A percentile compares a stretch with the other conserved stretches of the same genome.
These are phyloP conservation scores for Tiphia femorata DNA, from an alignment of 2,888 invertebrate species.

Conservation along the genomic window DNA sequence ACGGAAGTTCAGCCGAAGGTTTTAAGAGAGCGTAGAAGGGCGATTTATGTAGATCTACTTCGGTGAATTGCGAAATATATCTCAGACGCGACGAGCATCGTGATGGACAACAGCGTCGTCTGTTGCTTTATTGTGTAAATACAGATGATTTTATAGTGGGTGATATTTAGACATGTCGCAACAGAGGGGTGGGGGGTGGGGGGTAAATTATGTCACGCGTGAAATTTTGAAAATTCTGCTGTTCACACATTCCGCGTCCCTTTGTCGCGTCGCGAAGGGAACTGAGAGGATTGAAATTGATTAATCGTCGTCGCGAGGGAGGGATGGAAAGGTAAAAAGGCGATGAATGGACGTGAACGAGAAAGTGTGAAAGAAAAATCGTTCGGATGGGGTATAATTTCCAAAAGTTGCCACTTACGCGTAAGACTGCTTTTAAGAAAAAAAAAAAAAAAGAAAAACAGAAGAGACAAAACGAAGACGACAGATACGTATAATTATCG, in stretches of 20 bases:
- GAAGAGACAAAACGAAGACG: neutral
- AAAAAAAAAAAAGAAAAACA: slow-evolving; percentile 16
- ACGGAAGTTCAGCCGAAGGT: too few relatives aligned
- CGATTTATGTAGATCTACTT: too few relatives aligned
- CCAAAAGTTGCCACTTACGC: slow-evolving; percentile 51
- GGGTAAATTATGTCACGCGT: slow-evolving; percentile 26
- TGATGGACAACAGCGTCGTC: too few relatives aligned
- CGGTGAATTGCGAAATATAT: too few relatives aligned
- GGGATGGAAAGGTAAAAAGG: neutral
- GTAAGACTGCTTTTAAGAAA: slow-evolving; percentile 61
- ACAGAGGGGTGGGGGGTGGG: too few relatives aligned
- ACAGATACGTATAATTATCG: slow-evolving; percentile 29
- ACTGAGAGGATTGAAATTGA: neutral
- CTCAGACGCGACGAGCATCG: too few relatives aligned
- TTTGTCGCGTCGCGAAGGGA: slow-evolving; percentile 4
- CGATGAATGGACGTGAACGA: neutral
- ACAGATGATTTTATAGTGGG: too few relatives aligned
- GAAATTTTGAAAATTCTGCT: slow-evolving; percentile 38
- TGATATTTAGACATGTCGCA: too few relatives aligned
- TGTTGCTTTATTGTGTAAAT: too few relatives aligned
- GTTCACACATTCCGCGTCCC: slow-evolving; percentile 21
- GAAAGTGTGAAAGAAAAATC: neutral
- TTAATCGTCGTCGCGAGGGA: neutral
- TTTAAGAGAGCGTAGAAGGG: too few relatives aligned
- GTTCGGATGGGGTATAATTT: slow-evolving; percentile 27